phyloP scores from a whole-genome alignment of 1,140 invertebrate genomes.

The Aphaenogaster floridana region DNA sequence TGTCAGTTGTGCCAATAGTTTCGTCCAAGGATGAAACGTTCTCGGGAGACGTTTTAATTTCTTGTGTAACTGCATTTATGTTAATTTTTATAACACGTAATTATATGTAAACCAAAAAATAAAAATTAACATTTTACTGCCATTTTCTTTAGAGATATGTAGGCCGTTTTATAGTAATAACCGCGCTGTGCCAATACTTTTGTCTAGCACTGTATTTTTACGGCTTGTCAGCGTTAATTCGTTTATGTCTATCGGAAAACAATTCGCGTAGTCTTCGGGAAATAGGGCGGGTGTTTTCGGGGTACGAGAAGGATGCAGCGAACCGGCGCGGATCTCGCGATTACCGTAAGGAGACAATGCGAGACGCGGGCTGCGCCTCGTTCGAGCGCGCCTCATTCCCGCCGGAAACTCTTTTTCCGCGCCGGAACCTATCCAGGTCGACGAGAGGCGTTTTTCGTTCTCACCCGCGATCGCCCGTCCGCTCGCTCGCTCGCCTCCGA shows the following conservation, averaged over 20 bases:
- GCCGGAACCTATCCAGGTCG: constrained; percentile 65
- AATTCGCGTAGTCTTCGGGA: not conserved
- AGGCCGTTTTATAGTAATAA: too few species aligned
- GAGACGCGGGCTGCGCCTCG: constrained; percentile 8
- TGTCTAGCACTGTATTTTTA: too few species aligned
- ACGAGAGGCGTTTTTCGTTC: constrained; percentile 43
- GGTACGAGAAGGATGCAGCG: not conserved
- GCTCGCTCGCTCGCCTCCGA: constrained; percentile 37
- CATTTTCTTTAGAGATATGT: too few species aligned
- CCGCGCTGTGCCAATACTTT: too few species aligned
- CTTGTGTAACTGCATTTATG: too few species aligned
- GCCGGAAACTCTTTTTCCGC: constrained; percentile 55
- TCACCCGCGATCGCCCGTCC: constrained; percentile 35
- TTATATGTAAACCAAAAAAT: too few species aligned
- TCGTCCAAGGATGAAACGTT: too few species aligned
- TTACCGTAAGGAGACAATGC: constrained; percentile 45
- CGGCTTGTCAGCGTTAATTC: not conserved
- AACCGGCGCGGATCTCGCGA: not conserved
- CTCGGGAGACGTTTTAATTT: too few species aligned
- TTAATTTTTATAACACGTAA: too few species aligned
- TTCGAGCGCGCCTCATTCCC: constrained; percentile 24
- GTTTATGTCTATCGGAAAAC: not conserved
- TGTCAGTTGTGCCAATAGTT: too few species aligned
- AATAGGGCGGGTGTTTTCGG: not conserved
- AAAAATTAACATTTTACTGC: too few species aligned